Base-by-base conservation (phyloP, 2,113 vertebrate genomes). In the Cololabis saira region DNA sequence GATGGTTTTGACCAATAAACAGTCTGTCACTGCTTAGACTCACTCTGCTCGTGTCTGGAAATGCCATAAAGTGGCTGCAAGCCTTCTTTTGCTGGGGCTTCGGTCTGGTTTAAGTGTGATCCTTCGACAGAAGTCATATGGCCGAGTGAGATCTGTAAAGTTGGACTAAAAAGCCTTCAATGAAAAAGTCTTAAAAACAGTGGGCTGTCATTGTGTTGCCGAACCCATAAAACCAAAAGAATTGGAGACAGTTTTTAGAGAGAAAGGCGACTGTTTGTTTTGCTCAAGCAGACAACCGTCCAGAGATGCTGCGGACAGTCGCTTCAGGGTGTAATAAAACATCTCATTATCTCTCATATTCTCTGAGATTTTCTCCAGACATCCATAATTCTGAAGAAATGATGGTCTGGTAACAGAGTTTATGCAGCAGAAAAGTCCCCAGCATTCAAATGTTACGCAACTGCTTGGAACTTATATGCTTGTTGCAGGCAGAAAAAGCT, bases 1-100 rank as follows among this genome's bases (percentile, higher is more conserved):
- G 69, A 78, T 19, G 58, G 10, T 63, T 83, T n/a, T 44, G 60
- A 78, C 82, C 80, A 70, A 58, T 78, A 81, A 82, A 78, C 58
- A 75, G 65, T 37, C 74, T 52, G 77, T 67, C 54, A 27, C 12
- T 18, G 63, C 75, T 77, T 59, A 37, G 62, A 15, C 67, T 0
- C 27, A 12, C 73, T 67, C 62, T 13, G 67, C 12, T 54, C 3
- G n/a, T 40, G 81, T 82, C 84, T 85, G 82, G 72, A 87, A 87
- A 87, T 58, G 61, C 65, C 63, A 77, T 83, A 74, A 72, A 17
- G 49, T 18, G 40, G 13, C 21, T 27, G 22, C 6, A 47, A 47
- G 17, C n/a, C 17, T 47, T 17, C 17, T 47, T n/a, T 18, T 47
- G 16, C 17, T 18, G n/a, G 17, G 17, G 17, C 9, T 47, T 17